These are phyloP conservation scores for Diadophis punctatus DNA, from an alignment of 2,113 vertebrate species.

Conservation along the genomic window DNA sequence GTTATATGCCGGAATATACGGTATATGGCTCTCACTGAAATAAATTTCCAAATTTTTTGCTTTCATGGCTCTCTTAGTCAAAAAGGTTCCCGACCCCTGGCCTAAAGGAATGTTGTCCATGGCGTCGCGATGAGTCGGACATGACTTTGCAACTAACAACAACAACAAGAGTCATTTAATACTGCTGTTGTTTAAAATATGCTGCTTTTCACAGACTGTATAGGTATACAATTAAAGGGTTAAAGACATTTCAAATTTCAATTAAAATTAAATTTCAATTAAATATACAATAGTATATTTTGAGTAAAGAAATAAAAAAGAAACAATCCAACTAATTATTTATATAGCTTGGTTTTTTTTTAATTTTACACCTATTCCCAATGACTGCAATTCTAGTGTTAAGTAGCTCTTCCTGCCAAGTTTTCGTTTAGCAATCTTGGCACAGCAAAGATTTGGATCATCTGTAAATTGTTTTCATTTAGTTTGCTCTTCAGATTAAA, in stretches of 20 bases:
- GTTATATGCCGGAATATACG: too few species aligned
- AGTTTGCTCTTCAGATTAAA: conserved; percentile 43
- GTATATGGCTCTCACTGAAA: too few species aligned
- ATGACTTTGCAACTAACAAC: too few species aligned
- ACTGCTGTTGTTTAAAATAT: conserved; percentile 1
- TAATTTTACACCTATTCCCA: conserved; percentile 48
- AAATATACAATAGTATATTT: conserved; percentile 32
- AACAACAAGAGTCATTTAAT: neutral
- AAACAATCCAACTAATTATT: conserved; percentile 19
- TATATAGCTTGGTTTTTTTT: conserved; percentile 35
- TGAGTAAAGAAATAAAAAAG: conserved; percentile 26
- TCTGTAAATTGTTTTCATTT: conserved; percentile 52
- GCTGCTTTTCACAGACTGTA: conserved; percentile 10
- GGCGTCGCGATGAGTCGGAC: too few species aligned
- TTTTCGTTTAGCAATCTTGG: conserved; percentile 52
- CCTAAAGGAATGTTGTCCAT: too few species aligned
- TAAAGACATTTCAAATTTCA: neutral
- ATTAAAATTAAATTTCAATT: conserved; percentile 28
- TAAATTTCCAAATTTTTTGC: too few species aligned
- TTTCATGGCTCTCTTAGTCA: too few species aligned
- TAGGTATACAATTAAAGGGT: neutral
- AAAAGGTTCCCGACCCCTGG: too few species aligned
- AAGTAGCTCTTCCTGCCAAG: conserved; percentile 62
- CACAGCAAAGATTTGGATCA: conserved; percentile 53
- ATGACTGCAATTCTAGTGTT: conserved; percentile 45